Conservation (phyloP, 2,888 invertebrate species). For the Girardia tigrina region DNA sequence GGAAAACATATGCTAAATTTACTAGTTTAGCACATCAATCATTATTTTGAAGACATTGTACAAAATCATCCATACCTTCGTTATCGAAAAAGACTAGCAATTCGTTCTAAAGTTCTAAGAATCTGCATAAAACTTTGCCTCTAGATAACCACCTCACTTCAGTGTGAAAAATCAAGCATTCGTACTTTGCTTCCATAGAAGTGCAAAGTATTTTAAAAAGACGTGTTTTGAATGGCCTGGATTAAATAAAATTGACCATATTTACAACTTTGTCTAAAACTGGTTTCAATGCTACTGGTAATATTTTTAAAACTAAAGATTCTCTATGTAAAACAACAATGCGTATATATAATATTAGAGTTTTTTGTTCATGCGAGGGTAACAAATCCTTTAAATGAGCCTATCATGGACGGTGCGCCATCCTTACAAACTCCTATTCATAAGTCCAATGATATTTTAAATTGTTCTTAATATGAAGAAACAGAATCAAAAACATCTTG, state of each 20-base stretch:
- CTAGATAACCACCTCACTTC: slow-evolving; percentile 5
- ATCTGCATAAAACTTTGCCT: background rate
- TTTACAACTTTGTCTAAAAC: background rate
- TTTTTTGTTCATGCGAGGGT: too few relatives aligned
- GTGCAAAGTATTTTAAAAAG: background rate
- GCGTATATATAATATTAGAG: too few relatives aligned
- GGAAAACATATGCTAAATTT: too few relatives aligned
- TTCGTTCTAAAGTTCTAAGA: background rate
- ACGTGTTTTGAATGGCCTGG: background rate
- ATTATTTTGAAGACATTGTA: background rate
- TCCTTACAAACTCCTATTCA: too few relatives aligned
- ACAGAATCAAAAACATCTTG: background rate
- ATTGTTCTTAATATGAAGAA: background rate
- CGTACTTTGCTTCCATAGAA: slow-evolving; percentile 2
- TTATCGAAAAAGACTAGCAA: background rate
- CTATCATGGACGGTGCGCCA: too few relatives aligned
- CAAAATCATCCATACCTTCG: slow-evolving; percentile 1
- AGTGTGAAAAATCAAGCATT: background rate
- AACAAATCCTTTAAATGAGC: too few relatives aligned
- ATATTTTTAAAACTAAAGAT: background rate
- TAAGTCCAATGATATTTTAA: too few relatives aligned
- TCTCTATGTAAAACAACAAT: slow-evolving; percentile 11
- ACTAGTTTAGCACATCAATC: background rate
- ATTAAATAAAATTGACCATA: background rate
- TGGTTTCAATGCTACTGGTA: background rate